Conservation (phyloP, 2,888 invertebrate genomes). For the Coecobrya sp. region DNA sequence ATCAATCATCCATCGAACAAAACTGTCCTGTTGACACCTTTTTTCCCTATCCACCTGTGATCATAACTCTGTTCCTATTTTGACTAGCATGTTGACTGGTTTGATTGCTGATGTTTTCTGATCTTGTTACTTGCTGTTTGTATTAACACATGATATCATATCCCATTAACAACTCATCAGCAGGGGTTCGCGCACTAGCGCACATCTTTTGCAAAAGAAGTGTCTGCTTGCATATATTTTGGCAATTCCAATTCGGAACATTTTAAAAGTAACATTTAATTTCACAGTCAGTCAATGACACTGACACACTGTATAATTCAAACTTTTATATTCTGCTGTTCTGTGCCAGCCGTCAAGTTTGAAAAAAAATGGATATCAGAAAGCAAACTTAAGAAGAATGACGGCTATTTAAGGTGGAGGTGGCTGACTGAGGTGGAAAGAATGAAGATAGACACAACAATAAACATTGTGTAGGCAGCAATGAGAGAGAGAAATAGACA, state of each 20-base stretch:
- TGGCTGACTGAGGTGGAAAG: conserved; percentile 27
- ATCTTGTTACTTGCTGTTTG: not conserved
- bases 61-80: not conserved
- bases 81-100: not conserved
- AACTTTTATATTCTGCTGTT: conserved; percentile 20
- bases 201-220: not conserved
- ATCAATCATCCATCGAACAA: conserved; percentile 39
- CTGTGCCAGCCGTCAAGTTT: conserved; percentile 19
- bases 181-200: not conserved
- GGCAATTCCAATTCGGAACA: conserved; percentile 1
- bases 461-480: conserved; percentile 42
- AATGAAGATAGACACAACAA: conserved; percentile 56
- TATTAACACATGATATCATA: not conserved
- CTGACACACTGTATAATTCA: conserved; percentile 11
- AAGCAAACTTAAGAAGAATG: not conserved
- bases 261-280: conserved; percentile 19
- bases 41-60: not conserved
- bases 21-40: conserved; percentile 47
- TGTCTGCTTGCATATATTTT: not conserved
- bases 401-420: not conserved
- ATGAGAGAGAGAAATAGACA: not conserved
- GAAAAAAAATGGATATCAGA: not conserved
- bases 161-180: not conserved
- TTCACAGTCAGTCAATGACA: conserved; percentile 18
- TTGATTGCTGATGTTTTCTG: not conserved